Conservation (phyloP, 2,797 vertebrate species). For the Cyclopterus lumpus region DNA sequence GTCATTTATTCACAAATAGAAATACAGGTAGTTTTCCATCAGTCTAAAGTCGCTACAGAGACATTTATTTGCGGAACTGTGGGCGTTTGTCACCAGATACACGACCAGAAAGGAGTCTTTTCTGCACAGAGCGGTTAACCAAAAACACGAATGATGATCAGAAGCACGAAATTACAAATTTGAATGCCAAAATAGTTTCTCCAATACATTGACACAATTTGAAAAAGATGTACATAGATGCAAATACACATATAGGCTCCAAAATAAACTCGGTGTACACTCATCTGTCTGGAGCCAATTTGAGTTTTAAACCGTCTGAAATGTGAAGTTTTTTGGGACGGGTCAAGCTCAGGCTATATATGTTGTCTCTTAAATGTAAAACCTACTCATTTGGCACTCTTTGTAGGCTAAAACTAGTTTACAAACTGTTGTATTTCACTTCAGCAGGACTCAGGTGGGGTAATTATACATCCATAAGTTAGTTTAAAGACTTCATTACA, state of each 20-base stretch:
- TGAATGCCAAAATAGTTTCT: conserved; percentile 36
- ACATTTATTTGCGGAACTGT: neutral
- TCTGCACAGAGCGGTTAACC: neutral
- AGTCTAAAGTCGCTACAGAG: neutral
- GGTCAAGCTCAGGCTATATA: neutral
- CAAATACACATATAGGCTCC: conserved; percentile 6
- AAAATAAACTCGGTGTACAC: neutral
- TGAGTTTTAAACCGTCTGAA: conserved; percentile 1
- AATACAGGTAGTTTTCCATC: neutral
- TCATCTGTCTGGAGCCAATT: neutral
- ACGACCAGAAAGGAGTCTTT: too few relatives aligned
- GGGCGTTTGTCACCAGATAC: neutral
- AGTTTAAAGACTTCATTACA: conserved; percentile 3
- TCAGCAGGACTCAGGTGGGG: neutral
- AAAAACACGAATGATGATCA: neutral
- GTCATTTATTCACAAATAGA: neutral
- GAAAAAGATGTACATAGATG: conserved; percentile 19
- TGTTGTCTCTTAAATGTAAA: conserved; percentile 1
- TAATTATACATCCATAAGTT: conserved; percentile 3
- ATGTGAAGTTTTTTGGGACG: conserved; percentile 6
- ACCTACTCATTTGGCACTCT: conserved; percentile 56
- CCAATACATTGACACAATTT: neutral
- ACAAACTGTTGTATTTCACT: conserved; percentile 5
- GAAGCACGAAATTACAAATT: conserved; percentile 16
- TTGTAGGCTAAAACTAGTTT: conserved; percentile 7